These are phyloP conservation scores for Dynastes tityus DNA, from an alignment of 2,888 invertebrate species.

Conservation along the genomic window DNA sequence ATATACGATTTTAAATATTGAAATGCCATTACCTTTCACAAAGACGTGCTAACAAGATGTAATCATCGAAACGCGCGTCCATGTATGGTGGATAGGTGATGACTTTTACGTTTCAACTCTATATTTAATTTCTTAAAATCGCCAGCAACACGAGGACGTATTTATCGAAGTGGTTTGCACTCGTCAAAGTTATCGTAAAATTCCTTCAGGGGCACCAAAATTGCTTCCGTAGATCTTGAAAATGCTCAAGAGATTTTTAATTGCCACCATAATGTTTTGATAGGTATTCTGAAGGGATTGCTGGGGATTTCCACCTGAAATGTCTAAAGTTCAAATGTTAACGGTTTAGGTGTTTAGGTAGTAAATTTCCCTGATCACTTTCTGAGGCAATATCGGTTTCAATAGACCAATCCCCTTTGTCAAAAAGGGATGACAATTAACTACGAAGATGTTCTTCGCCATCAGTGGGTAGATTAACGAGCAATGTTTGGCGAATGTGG, in stretches of 20 bases:
- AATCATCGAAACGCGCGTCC: no score
- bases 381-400: not conserved
- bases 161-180: no score
- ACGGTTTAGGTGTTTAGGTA: no score
- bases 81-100: no score
- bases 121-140: conserved; percentile 73
- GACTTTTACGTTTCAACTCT: conserved; percentile 58
- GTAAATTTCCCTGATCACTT: conserved; percentile 39
- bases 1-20: no score
- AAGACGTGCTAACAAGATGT: no score
- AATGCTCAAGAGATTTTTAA: conserved; percentile 71
- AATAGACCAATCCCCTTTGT: not conserved
- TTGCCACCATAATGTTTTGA: conserved; percentile 79
- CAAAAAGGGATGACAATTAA: conserved; percentile 7
- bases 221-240: conserved; percentile 74
- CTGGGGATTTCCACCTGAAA: not conserved
- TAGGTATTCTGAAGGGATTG: conserved; percentile 72
- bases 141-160: no score
- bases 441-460: not conserved
- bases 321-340: no score
- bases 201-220: conserved; percentile 68
- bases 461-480: no score
- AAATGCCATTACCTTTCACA: no score
- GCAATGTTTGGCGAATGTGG: not conserved
- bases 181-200: no score